Evolutionary conservation across 37 sponge, comb jelly and placozoan genomes (phyloP), one percentile per base, ranked within the genome.

Genomic region (Petrosia ficiformis): DNA sequence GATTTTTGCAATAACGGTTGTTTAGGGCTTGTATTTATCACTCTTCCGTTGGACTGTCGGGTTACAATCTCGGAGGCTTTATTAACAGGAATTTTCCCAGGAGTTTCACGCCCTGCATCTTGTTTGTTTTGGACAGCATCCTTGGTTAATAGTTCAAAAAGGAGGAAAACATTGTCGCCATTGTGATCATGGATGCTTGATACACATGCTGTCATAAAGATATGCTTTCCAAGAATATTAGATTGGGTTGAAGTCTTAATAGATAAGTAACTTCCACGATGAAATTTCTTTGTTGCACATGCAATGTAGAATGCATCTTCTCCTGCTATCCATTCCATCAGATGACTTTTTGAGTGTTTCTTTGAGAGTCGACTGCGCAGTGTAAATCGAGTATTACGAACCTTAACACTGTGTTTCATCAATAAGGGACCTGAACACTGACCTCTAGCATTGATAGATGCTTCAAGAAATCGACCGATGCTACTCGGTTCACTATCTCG

Each of bases 291-390:
- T 3, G 41, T 64, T 3, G 41, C 39, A 36, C 89, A 88, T 61
- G 78, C 69, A 44, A 88, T 82, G 70, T 59, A 88, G 54, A 75
- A 88, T 28, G 66, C 52, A 26, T 88, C 84, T 21, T 67, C 32
- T 39, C 89, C 83, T 1, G 58, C 39, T 14, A 61, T 21, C 84
- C 83, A 88, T 0, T 19, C 52, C 1, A 24, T 25, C 1, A 52
- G 54, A 6, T 68, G 68, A 32, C 74, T 67, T 1, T 79, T 83
- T 14, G 37, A n/a, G 22, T 38, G 14, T 21, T 31, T 25, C 3
- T 78, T 73, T 33, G 57, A 14, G 1, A 78, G 29, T 42, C 87
- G 70, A 37, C 80, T 83, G 32, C 73, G 79, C 0, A 88, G 76
- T 5, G 67, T 65, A 31, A 83, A 57, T 39, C 44, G 52, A 0